These are phyloP conservation scores for Cebus imitator DNA, from an alignment of 2,113 vertebrate genomes.

Conservation along the genomic window DNA sequence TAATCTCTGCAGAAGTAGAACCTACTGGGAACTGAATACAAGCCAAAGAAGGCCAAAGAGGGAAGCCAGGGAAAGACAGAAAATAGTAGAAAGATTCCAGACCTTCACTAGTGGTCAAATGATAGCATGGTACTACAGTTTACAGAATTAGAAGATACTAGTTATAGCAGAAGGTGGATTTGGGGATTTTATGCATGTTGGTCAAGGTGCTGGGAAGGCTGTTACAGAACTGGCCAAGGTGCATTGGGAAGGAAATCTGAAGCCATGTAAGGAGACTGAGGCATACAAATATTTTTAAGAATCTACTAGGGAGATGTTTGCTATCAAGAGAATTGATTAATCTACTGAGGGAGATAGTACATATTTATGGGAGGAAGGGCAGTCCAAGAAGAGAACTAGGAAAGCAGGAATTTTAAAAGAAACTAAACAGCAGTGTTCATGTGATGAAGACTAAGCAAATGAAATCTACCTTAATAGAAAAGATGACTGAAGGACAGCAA, in stretches of 20 bases:
- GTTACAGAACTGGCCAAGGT: neutral
- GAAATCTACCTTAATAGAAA: neutral
- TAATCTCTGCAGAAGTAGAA: neutral
- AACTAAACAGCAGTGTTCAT: neutral
- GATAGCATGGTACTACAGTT: neutral
- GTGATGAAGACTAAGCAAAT: neutral
- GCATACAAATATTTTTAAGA: neutral
- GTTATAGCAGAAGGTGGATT: neutral
- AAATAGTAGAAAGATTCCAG: neutral
- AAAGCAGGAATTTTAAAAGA: conserved; percentile 24
- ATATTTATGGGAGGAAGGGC: neutral
- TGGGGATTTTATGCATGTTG: neutral
- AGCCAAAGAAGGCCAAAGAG: neutral
- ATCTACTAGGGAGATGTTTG: neutral
- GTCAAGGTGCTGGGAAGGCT: neutral
- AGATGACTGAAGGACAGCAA: neutral
- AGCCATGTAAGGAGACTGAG: neutral
- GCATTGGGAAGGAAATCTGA: neutral
- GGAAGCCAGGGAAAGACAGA: neutral
- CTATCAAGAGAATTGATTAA: neutral
- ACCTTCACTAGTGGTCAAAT: accelerated
- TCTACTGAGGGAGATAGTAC: neutral
- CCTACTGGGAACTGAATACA: neutral
- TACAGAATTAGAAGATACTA: neutral
- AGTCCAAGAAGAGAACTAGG: neutral